Evolutionary conservation across 2,888 invertebrate genomes (phyloP).

Genomic region (Clitarchus hookeri): DNA sequence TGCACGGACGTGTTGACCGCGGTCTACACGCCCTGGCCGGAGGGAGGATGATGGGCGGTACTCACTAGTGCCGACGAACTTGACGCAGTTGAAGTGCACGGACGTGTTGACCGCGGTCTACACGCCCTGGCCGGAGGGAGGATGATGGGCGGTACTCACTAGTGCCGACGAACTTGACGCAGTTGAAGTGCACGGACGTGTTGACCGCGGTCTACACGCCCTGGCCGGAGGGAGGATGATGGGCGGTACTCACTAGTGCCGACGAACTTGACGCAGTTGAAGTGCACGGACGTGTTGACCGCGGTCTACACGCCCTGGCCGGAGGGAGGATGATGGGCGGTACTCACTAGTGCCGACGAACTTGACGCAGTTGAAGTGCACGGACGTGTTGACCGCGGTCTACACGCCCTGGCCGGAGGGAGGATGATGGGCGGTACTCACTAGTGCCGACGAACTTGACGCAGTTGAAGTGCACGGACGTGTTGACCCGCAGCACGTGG

Average conservation of each 20-base stretch:
- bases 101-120: neutral
- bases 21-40: too few relatives aligned
- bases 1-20: neutral
- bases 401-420: too few relatives aligned
- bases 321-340: too few relatives aligned
- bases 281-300: neutral
- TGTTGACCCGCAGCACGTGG: neutral
- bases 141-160: neutral
- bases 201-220: too few relatives aligned
- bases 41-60: too few relatives aligned
- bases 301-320: too few relatives aligned
- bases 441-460: neutral
- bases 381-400: neutral
- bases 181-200: neutral
- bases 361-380: neutral
- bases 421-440: too few relatives aligned
- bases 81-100: neutral
- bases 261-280: conserved; percentile 8
- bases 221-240: too few relatives aligned
- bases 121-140: too few relatives aligned
- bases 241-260: neutral
- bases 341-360: neutral
- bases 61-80: neutral
- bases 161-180: neutral
- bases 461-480: neutral